A percentile compares a stretch with the other conserved stretches of the same genome.
Conservation (phyloP, 2,888 invertebrate species). For the Galerucella pusilla region DNA sequence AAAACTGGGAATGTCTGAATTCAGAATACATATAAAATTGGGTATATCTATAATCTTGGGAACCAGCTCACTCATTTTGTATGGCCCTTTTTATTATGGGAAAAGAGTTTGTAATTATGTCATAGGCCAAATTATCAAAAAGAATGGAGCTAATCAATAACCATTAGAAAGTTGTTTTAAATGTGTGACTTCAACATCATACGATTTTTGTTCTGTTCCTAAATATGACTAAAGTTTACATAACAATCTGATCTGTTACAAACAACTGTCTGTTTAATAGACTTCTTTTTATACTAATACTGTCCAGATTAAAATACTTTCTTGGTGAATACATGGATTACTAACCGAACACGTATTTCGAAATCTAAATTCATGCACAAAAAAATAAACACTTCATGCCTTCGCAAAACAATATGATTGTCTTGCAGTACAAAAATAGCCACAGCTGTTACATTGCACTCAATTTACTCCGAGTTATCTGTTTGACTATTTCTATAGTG, state of each 20-base stretch:
- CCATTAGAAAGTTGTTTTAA: too few relatives aligned
- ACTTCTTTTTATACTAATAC: neutral
- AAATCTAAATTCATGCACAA: slow-evolving; percentile 1
- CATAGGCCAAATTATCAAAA: too few relatives aligned
- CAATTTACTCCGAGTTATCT: slow-evolving; percentile 24
- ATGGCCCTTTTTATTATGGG: too few relatives aligned
- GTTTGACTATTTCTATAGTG: slow-evolving; percentile 15
- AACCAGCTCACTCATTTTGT: too few relatives aligned
- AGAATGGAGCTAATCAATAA: too few relatives aligned
- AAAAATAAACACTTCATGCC: neutral
- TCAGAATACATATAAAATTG: too few relatives aligned
- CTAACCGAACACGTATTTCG: slow-evolving; percentile 2
- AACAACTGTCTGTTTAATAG: neutral
- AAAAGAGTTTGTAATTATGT: too few relatives aligned
- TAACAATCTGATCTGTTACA: neutral
- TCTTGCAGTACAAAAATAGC: slow-evolving; percentile 24
- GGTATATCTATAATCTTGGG: too few relatives aligned
- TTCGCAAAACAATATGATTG: slow-evolving; percentile 23
- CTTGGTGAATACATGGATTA: neutral
- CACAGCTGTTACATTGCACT: slow-evolving; percentile 24
- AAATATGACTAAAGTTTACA: neutral
- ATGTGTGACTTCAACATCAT: too few relatives aligned
- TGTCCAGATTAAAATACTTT: neutral
- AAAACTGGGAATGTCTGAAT: too few relatives aligned
- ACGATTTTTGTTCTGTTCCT: neutral